phyloP scores from a whole-genome alignment of 2,888 invertebrate genomes.

The Caenorhabditis uteleia region DNA sequence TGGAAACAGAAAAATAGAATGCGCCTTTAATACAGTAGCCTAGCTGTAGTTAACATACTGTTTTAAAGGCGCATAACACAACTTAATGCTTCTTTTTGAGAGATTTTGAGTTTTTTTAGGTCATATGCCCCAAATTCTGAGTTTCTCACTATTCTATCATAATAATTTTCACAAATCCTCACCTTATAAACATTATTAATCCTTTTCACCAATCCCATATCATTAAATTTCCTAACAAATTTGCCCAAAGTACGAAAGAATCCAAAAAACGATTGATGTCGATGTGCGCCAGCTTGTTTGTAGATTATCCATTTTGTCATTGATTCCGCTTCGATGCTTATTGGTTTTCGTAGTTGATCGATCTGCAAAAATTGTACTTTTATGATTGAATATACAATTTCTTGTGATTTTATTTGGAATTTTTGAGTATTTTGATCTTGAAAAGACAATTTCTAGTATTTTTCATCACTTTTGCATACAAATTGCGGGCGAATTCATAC shows the following conservation, averaged over 20 bases:
- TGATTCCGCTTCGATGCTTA: slow-evolving; percentile 19
- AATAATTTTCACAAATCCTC: background rate
- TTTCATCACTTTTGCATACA: too few relatives aligned
- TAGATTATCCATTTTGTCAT: slow-evolving; percentile 19
- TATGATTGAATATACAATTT: background rate
- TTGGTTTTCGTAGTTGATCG: slow-evolving; percentile 28
- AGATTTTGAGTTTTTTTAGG: too few relatives aligned
- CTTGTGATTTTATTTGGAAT: background rate
- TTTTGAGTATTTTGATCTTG: too few relatives aligned
- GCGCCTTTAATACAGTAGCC: too few relatives aligned
- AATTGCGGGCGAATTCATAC: too few relatives aligned
- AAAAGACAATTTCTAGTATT: too few relatives aligned
- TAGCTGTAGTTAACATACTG: too few relatives aligned
- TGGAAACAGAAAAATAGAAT: too few relatives aligned
- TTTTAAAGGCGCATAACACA: too few relatives aligned
- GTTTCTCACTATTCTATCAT: background rate
- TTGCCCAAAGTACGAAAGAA: slow-evolving; percentile 15
- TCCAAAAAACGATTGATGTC: slow-evolving; percentile 35
- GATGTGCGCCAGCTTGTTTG: slow-evolving; percentile 30
- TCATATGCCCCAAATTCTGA: too few relatives aligned
- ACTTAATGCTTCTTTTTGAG: too few relatives aligned
- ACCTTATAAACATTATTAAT: slow-evolving; percentile 16
- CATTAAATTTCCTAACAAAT: slow-evolving; percentile 20
- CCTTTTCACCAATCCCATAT: slow-evolving; percentile 12
- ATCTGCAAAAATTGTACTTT: slow-evolving; percentile 6